A percentile compares a stretch with the other conserved stretches of the same genome.
Evolutionary conservation across 2,888 invertebrate genomes (phyloP).

Genomic region (Disparrhopalites patrizii): DNA sequence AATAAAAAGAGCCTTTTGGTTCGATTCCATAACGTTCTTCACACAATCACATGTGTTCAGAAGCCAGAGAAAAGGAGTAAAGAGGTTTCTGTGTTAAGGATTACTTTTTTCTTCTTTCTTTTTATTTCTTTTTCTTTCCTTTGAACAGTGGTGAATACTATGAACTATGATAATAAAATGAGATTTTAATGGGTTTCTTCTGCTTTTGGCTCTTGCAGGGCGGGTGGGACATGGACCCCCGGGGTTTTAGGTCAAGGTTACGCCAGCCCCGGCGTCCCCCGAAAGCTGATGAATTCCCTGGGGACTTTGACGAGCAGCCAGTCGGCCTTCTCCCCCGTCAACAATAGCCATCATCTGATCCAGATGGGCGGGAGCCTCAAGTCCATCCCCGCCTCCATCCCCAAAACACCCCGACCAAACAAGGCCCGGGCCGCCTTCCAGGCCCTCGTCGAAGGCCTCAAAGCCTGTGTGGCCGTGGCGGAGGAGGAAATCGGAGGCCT

Average conservation of each 20-base stretch:
- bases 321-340: slow-evolving; percentile 16
- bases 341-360: slow-evolving; percentile 9
- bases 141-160: too few relatives aligned
- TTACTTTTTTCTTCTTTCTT: too few relatives aligned
- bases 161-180: too few relatives aligned
- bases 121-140: too few relatives aligned
- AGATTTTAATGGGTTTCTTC: too few relatives aligned
- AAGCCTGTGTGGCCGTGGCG: slow-evolving; percentile 46
- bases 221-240: slow-evolving; percentile 27
- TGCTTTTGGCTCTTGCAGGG: not conserved
- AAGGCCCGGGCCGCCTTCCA: slow-evolving; percentile 21
- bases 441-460: slow-evolving; percentile 42
- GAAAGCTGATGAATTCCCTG: slow-evolving; percentile 26
- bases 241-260: slow-evolving; percentile 29
- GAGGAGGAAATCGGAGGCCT: slow-evolving; percentile 47
- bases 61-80: too few relatives aligned
- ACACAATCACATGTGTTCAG: too few relatives aligned
- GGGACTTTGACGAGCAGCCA: slow-evolving; percentile 21
- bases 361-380: slow-evolving; percentile 16
- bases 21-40: too few relatives aligned
- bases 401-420: slow-evolving; percentile 29
- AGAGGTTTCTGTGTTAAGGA: too few relatives aligned
- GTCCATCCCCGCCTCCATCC: slow-evolving; percentile 29
- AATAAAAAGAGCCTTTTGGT: too few relatives aligned
- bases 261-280: slow-evolving; percentile 22